phyloP scores from a whole-genome alignment of 2,797 vertebrate genomes.

The Gila robusta region DNA sequence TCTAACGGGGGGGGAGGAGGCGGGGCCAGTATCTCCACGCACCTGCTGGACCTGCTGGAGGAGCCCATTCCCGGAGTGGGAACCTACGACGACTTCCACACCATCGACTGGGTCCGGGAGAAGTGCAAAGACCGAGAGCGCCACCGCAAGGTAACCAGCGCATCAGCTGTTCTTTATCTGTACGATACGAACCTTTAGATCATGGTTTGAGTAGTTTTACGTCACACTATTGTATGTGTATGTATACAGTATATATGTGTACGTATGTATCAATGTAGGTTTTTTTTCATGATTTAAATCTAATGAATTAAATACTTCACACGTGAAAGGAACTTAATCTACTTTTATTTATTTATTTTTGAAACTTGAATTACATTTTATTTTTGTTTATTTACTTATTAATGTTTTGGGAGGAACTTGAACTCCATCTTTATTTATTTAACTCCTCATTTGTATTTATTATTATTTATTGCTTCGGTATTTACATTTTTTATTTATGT shows the following conservation, averaged over 20 bases:
- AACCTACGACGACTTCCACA: slow-evolving; percentile 97
- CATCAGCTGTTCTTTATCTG: slow-evolving; percentile 74
- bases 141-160: slow-evolving; percentile 87
- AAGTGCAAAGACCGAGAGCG: slow-evolving; percentile 95
- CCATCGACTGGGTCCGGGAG: slow-evolving; percentile 97
- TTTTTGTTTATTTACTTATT: background rate
- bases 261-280: no score
- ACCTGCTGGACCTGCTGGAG: slow-evolving; percentile 97
- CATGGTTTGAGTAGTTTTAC: no score
- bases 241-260: no score
- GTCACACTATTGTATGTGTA: no score
- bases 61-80: slow-evolving; percentile 95
- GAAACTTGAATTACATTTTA: background rate
- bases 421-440: background rate
- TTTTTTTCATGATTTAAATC: background rate
- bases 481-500: background rate
- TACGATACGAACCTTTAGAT: background rate
- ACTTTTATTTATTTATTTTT: background rate
- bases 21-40: slow-evolving; percentile 91
- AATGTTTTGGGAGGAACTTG: background rate
- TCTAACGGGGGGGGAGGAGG: slow-evolving; percentile 88
- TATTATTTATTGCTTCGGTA: background rate
- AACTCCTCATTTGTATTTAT: background rate
- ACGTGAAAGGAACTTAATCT: background rate
- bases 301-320: background rate